Conservation (phyloP, 1,140 invertebrate genomes). For the Drosophila saltans region DNA sequence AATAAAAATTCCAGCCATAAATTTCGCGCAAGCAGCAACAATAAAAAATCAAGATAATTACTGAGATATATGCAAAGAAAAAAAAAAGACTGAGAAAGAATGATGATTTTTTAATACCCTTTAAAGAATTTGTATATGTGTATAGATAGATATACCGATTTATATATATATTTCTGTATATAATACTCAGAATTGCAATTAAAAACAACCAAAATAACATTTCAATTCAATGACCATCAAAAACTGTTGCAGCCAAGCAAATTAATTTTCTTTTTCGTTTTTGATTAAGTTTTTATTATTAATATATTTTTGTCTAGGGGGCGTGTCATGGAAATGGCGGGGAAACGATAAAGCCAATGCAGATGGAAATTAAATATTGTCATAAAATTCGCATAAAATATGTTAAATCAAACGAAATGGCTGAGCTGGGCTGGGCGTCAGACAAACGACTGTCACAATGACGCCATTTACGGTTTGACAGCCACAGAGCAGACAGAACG, state of each 20-base stretch:
- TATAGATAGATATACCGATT: no score
- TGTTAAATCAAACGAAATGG: conserved; percentile 57
- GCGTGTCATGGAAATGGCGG: conserved; percentile 25
- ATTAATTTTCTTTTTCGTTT: conserved; percentile 8
- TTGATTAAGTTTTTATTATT: conserved; percentile 42
- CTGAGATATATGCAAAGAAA: neutral
- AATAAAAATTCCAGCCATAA: conserved; percentile 30
- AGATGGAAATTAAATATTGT: conserved; percentile 50
- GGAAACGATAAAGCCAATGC: conserved; percentile 22
- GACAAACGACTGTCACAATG: conserved; percentile 50
- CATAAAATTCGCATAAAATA: conserved; percentile 59
- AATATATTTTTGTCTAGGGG: neutral
- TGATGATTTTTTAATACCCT: no score
- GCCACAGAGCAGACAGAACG: neutral
- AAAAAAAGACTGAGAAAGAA: no score
- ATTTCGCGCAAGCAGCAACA: conserved; percentile 17
- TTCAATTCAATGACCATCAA: neutral
- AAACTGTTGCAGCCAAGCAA: conserved; percentile 18
- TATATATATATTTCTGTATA: no score
- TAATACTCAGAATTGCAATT: neutral
- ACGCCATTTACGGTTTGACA: conserved; percentile 55
- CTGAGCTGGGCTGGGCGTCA: neutral
- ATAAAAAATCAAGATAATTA: neutral
- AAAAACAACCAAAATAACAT: conserved; percentile 3
- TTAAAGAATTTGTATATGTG: no score